Percentiles rank a stretch among this genome's conserved stretches.
These are phyloP conservation scores for Apis florea DNA, from an alignment of 1,140 invertebrate species.

Conservation along the genomic window DNA sequence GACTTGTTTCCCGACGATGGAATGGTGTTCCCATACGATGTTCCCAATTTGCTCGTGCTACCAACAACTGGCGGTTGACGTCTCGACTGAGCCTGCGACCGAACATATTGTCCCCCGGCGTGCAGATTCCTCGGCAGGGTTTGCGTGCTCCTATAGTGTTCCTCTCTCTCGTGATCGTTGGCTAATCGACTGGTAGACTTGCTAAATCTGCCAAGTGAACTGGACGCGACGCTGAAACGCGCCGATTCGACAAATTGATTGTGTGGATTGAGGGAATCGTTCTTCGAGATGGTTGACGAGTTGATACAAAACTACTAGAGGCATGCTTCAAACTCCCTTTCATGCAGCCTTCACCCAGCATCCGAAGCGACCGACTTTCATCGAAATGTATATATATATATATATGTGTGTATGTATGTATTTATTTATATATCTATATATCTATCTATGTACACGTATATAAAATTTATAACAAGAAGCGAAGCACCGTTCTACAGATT, in stretches of 20 bases:
- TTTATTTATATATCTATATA: not conserved
- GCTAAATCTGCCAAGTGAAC: slow-evolving; percentile 87
- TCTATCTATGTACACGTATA: not conserved
- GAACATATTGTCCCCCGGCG: slow-evolving; percentile 61
- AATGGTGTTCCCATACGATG: slow-evolving; percentile 2
- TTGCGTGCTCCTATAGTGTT: slow-evolving; percentile 86
- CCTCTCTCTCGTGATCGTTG: slow-evolving; percentile 80
- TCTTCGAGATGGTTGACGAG: not conserved
- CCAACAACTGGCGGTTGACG: slow-evolving; percentile 22
- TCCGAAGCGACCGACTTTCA: slow-evolving; percentile 47
- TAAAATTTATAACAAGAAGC: slow-evolving; percentile 41
- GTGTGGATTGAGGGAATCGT: not conserved
- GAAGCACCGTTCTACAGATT: slow-evolving; percentile 28
- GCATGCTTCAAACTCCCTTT: slow-evolving; percentile 49
- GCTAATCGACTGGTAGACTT: slow-evolving; percentile 87
- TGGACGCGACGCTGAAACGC: slow-evolving; percentile 69
- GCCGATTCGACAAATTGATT: slow-evolving; percentile 50
- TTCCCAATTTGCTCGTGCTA: not conserved
- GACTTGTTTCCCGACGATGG: slow-evolving; percentile 29
- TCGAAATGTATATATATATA: slow-evolving; percentile 1
- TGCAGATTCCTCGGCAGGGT: slow-evolving; percentile 88
- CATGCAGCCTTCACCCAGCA: slow-evolving; percentile 61
- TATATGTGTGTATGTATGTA: not conserved
- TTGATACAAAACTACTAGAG: slow-evolving; percentile 19
- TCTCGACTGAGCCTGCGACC: slow-evolving; percentile 12